phyloP scores from a whole-genome alignment of 2,888 invertebrate species.

The Drosophila putrida region DNA sequence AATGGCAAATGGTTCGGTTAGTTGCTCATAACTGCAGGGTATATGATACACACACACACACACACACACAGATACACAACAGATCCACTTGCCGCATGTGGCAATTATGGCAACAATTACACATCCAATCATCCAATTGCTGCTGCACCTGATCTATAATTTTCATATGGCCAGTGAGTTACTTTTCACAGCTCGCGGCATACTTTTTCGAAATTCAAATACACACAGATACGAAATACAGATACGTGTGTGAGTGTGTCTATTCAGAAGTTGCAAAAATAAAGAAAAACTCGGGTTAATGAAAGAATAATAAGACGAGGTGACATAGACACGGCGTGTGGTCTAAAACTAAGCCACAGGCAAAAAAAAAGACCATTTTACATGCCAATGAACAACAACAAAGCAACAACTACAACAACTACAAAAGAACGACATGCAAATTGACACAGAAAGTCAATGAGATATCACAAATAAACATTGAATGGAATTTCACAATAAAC shows the following conservation, averaged over 20 bases:
- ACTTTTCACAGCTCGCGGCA: constrained; percentile 81
- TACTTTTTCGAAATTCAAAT: constrained; percentile 39
- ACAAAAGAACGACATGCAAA: constrained; percentile 38
- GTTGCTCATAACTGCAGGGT: constrained; percentile 80
- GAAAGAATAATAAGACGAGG: constrained; percentile 75
- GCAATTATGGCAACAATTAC: constrained; percentile 70
- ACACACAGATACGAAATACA: background rate
- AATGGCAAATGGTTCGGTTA: constrained; percentile 72
- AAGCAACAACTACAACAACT: constrained; percentile 12
- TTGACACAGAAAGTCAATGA: constrained; percentile 56
- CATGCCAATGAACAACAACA: constrained; percentile 24
- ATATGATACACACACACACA: constrained; percentile 36
- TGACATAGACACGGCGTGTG: constrained; percentile 74
- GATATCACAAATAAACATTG: constrained; percentile 55
- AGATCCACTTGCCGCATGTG: constrained; percentile 76
- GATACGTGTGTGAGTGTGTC: constrained; percentile 3
- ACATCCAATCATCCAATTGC: constrained; percentile 64
- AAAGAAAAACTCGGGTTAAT: constrained; percentile 54
- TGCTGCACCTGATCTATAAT: constrained; percentile 78
- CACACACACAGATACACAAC: constrained; percentile 40
- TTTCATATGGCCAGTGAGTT: constrained; percentile 75
- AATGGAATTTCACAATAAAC: constrained; percentile 46
- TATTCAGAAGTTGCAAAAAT: constrained; percentile 47
- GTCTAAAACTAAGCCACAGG: constrained; percentile 46
- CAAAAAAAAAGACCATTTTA: constrained; percentile 21